These are phyloP conservation scores for Mimumesa dahlbomi DNA, from an alignment of 2,888 invertebrate species.

Conservation along the genomic window DNA sequence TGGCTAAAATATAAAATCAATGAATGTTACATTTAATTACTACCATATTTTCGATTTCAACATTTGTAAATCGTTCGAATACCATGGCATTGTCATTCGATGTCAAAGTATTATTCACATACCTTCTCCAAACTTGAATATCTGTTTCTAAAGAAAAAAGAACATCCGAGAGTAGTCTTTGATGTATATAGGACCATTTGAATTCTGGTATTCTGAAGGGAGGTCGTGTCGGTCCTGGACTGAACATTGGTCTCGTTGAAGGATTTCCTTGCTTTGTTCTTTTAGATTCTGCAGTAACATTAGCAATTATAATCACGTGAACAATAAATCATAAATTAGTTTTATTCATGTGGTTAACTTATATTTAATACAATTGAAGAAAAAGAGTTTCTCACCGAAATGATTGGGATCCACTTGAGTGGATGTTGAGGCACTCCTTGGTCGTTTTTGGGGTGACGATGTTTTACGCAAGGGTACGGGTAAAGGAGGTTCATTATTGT, in stretches of 20 bases:
- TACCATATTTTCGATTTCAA: conserved; percentile 2
- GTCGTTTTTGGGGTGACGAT: conserved; percentile 86
- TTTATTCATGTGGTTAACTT: not conserved
- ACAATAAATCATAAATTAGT: too few relatives aligned
- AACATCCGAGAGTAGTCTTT: conserved; percentile 96
- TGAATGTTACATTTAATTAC: not conserved
- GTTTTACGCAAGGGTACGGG: conserved; percentile 72
- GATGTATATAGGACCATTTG: conserved; percentile 99
- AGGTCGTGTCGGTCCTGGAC: conserved; percentile 94
- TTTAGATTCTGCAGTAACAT: conserved; percentile 74
- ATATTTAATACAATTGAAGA: not conserved
- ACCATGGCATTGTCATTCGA: not conserved
- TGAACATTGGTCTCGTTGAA: conserved; percentile 92
- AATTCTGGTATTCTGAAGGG: conserved; percentile 99
- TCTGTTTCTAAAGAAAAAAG: conserved; percentile 98
- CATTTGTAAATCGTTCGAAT: too few relatives aligned
- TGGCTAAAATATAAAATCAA: conserved; percentile 84
- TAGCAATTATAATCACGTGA: too few relatives aligned
- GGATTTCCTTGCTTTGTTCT: conserved; percentile 82
- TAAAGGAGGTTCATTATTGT: conserved; percentile 76
- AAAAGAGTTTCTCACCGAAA: conserved; percentile 83
- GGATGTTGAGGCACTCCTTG: conserved; percentile 89
- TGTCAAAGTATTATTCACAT: conserved; percentile 34
- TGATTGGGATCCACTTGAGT: conserved; percentile 93
- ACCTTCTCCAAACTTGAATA: conserved; percentile 93